Evolutionary conservation across 2,113 vertebrate genomes (phyloP), one percentile per base, ranked within the genome.

Genomic region (Sander vitreus): DNA sequence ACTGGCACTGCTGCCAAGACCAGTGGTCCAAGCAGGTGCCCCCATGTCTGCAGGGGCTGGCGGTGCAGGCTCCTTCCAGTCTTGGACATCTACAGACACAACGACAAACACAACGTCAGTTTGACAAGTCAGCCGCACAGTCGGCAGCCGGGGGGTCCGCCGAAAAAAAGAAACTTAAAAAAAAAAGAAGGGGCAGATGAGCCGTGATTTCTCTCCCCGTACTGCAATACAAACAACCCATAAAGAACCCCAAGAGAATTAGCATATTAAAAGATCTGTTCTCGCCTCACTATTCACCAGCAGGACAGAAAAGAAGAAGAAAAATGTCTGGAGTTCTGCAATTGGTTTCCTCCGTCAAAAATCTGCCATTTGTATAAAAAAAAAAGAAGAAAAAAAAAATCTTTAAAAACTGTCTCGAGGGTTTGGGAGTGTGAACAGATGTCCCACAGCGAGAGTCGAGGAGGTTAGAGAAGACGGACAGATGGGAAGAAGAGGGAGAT

Each of bases 1-100:
- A 99, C 16, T 91, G 95, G 79, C 98, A 99, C 84, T 98, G 97
- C 88, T 98, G 97, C 98, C 98, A 99, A 0, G 97, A 99, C 98
- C 98, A 99, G 89, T 94, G 95, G 89, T 99, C 98, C 8, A 96
- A 79, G 74, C 98, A 99, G 7, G 96, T 97, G 73, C 96, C 97
- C 12, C 97, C 97, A 0, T 99, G 97, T 59, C 98, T 96, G 89
- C 98, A 99, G 73, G 96, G 96, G 87, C 76, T 97, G 53, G 94
- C 83, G 0, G 89, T 87, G 89, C 98, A 99, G 36, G 96, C 96
- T 0, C 96, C 97, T 94, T 99, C 98, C 30, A 97, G 94, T 87
- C 98, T 96, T 50, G 97, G 97, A 76, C 98, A 99, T 73, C 98
- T 99, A 83, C 19, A 63, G 93, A 93, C 86, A 92, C 65, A 71